Percentiles rank a stretch among this genome's conserved stretches.
phyloP scores from a whole-genome alignment of 2,113 vertebrate species.

The Forbesichthys agassizii region DNA sequence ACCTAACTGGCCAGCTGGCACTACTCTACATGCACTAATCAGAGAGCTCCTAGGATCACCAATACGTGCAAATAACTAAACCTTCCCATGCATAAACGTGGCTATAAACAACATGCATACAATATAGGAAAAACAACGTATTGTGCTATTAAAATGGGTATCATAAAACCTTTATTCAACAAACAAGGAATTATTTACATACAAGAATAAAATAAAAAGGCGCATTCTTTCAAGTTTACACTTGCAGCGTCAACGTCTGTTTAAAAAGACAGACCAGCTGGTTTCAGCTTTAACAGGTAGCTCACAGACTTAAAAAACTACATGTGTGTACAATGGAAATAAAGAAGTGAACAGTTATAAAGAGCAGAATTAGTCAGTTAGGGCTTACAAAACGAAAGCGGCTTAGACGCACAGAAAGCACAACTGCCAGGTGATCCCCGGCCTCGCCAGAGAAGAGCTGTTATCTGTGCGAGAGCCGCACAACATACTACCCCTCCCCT shows the following conservation, averaged over 20 bases:
- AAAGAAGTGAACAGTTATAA: background rate
- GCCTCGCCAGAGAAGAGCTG: constrained; percentile 9
- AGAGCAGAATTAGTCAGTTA: background rate
- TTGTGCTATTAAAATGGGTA: constrained; percentile 16
- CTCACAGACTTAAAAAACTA: constrained; percentile 8
- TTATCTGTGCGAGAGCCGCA: constrained; percentile 16
- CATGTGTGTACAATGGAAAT: background rate
- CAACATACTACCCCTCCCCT: background rate
- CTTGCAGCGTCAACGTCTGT: background rate
- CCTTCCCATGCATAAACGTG: too few relatives aligned
- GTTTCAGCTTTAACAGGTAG: background rate
- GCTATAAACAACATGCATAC: too few relatives aligned
- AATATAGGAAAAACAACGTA: too few relatives aligned
- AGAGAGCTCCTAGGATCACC: too few relatives aligned
- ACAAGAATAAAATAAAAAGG: constrained; percentile 34
- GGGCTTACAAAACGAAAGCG: background rate
- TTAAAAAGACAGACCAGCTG: background rate
- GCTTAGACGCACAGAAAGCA: constrained; percentile 4
- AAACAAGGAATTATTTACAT: constrained; percentile 59
- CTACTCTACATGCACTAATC: too few relatives aligned
- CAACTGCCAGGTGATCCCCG: background rate
- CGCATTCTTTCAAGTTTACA: background rate
- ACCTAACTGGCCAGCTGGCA: too few relatives aligned
- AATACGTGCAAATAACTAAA: too few relatives aligned
- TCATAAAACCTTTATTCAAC: constrained; percentile 73